Base-by-base conservation (phyloP, 2,888 invertebrate species). In the Heliconius aoede region DNA sequence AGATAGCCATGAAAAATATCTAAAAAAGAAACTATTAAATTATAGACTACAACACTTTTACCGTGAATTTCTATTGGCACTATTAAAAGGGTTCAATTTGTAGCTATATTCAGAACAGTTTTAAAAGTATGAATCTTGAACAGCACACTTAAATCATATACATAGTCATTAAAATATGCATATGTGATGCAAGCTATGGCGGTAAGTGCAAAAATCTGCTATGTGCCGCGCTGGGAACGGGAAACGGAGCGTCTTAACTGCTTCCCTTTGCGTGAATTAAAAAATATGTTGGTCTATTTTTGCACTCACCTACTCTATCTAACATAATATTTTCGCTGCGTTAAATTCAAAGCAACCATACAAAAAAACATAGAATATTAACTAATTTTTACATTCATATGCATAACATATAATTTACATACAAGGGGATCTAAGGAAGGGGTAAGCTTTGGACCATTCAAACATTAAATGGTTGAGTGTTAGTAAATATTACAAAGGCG, bases 361-460 rank as follows among this genome's bases (percentile, higher is more conserved):
- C 32, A n/a, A 64, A 36, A 65, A 65, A 18, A 65, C 32, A 65
- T 65, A 65, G 15, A 36, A 65, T 36, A 65, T 65, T 15, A 26
- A 24, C 65, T 65, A 65, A 65, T 36, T 24, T 65, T 36, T 65
- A 65, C 65, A 24, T 36, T 36, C 15, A 65, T 24, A 36, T 40
- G 65, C 65, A 36, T 36, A 40, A 65, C 65, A 65, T 40, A 65
- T 40, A 65, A 24, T 15, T 65, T 24, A 40, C 36, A 65, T 51
- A 71, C 55, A 71, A 32, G 30, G 30, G 71, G 32, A 71, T 51
- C 58, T 71, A 71, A 55, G 58, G 58, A 51, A 58, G 24, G 30
- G 58, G 58, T 58, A 71, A 71, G 51, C 71, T 71, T 32, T 58
- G 24, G 32, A 58, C 18, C 30, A 58, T 58, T 36, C 18, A 60